These are phyloP conservation scores for Grammomys surdaster DNA, from an alignment of 2,113 vertebrate species.

Conservation along the genomic window DNA sequence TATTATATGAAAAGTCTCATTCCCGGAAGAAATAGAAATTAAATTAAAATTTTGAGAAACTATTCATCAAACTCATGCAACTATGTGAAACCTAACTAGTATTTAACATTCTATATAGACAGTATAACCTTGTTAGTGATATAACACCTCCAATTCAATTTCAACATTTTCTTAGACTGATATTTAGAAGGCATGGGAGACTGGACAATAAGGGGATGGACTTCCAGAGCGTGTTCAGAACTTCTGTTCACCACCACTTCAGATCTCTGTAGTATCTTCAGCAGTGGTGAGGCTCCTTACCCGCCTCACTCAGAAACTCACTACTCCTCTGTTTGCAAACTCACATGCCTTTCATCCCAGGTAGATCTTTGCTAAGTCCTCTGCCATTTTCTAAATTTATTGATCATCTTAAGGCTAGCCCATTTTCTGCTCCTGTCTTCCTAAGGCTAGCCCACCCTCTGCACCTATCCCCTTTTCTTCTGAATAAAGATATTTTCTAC, in stretches of 20 bases:
- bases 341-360: neutral
- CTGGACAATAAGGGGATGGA: neutral
- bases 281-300: neutral
- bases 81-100: neutral
- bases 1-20: neutral
- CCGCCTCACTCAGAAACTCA: neutral
- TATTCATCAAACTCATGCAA: neutral
- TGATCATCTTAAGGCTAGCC: neutral
- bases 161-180: neutral
- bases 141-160: slow-evolving; percentile 4
- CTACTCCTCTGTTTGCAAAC: neutral
- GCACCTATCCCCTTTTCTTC: neutral
- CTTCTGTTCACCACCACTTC: neutral
- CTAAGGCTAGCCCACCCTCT: neutral
- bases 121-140: neutral
- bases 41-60: neutral
- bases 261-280: neutral
- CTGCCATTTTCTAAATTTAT: neutral
- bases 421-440: neutral
- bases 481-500: neutral
- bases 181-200: slow-evolving; percentile 10
- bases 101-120: neutral
- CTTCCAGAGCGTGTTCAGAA: neutral
- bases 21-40: neutral
- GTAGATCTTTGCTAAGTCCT: neutral